phyloP scores from a whole-genome alignment of 2,888 invertebrate species.

The Melinaea marsaeus region DNA sequence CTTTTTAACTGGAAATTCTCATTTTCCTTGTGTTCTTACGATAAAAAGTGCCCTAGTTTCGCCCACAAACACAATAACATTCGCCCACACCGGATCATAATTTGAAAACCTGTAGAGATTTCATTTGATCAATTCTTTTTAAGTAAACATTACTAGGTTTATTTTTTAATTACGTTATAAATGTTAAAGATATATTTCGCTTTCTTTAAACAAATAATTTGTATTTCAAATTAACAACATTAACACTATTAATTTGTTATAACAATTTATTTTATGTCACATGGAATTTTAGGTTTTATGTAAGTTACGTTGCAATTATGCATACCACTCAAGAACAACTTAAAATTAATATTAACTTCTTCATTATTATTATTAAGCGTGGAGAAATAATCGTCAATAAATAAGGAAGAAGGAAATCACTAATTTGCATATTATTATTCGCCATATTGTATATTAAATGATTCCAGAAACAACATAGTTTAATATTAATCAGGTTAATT shows the following conservation, averaged over 20 bases:
- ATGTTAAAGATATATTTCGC: neutral
- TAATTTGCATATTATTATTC: neutral
- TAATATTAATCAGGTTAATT: conserved; percentile 1
- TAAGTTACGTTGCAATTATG: no score
- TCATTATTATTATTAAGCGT: no score
- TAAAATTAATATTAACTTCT: no score
- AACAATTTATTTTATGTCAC: no score
- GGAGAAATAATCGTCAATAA: no score
- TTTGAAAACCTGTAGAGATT: conserved; percentile 10
- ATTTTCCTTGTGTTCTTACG: conserved; percentile 12
- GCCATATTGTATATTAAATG: neutral
- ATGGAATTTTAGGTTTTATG: no score
- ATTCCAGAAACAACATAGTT: neutral
- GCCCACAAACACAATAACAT: conserved; percentile 7
- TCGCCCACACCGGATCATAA: conserved; percentile 7
- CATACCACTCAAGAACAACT: no score
- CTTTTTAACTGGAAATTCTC: conserved; percentile 7
- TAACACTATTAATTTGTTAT: no score
- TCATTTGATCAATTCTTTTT: conserved; percentile 3
- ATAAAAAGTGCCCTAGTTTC: conserved; percentile 13
- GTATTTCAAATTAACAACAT: no score
- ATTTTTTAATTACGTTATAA: neutral
- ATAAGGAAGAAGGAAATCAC: no score
- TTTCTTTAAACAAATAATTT: neutral
- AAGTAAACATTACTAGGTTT: neutral